Base-by-base conservation (phyloP, 2,888 invertebrate genomes). In the Cremastinae sp. region DNA sequence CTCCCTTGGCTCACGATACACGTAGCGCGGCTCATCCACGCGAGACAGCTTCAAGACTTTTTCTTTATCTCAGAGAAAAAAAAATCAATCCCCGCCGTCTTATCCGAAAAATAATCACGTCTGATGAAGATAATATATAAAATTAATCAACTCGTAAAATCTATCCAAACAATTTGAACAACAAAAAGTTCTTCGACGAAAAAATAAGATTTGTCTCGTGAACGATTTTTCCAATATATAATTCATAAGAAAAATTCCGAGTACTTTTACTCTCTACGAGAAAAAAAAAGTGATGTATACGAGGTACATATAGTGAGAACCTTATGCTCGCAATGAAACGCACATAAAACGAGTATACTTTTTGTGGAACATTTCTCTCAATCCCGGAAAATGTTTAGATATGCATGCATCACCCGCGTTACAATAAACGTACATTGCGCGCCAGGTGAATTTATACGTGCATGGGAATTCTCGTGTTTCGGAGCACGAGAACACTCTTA, bases 381-480 rank as follows among this genome's bases (percentile, higher is more conserved):
- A 66, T 62, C 49, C 71, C 71, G 72, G 75, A 72, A 75, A 72
- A 75, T 75, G 51, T 66, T 58, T 49, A 66, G 56, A 28, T 56
- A 59, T 58, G 59, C 56, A 56, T 47, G 71, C 43, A 61, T 54
- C 14, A 45, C 49, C 28, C 28, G 5, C 28, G 28, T 28, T 28
- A 75, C 62, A 56, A 53, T 51, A 53, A 45, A 51, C 18, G 16
- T 43, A 56, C 43, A 22, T 16, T 28, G 43, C 75, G 72, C 73
- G 59, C 68, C 73, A 62, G 7, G n/a, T 12, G 45, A 45, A 28
- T 28, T 22, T 64, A 22, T 41, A 74, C 73, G 78, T n/a, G n/a
- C n/a, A n/a, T 75, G 80, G 74, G 75, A 80, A 78, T 74, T 73
- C 51, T 65, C 28, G 41, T 70, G 22, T 38, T 51, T 20, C 8